phyloP scores from a whole-genome alignment of 2,113 vertebrate species.

The Colistium nudipinnis region DNA sequence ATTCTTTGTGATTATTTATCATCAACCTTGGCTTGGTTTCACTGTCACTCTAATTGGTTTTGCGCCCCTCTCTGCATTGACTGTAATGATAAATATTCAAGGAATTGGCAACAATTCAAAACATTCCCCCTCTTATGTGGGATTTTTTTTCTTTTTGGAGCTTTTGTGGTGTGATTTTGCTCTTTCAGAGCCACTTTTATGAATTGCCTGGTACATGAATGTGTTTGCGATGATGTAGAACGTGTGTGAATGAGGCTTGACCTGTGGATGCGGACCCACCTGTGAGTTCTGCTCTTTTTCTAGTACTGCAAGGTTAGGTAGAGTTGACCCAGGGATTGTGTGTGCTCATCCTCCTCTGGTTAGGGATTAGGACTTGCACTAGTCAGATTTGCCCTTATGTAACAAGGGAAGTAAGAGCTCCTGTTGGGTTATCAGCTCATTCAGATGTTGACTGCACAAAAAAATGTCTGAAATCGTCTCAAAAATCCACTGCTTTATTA shows the following conservation, averaged over 20 bases:
- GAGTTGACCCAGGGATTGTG: slow-evolving; percentile 54
- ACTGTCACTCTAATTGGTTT: not conserved
- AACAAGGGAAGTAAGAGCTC: slow-evolving; percentile 53
- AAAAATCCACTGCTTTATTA: slow-evolving; percentile 41
- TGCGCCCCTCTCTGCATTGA: not conserved
- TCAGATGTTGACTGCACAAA: slow-evolving; percentile 7
- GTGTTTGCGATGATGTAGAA: not conserved
- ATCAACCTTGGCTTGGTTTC: not conserved
- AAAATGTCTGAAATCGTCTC: no score
- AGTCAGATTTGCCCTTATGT: slow-evolving; percentile 62
- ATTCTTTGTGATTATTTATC: no score
- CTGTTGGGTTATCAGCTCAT: slow-evolving; percentile 25
- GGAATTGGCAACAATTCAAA: not conserved
- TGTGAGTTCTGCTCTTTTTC: not conserved
- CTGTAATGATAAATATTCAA: not conserved
- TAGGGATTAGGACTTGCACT: slow-evolving; percentile 61
- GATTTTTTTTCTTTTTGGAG: no score
- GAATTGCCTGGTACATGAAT: not conserved
- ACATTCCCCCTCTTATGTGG: not conserved
- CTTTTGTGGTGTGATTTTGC: no score
- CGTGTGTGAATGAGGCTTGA: not conserved
- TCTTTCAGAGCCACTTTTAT: no score
- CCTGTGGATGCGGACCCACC: no score
- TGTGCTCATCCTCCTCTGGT: slow-evolving; percentile 56
- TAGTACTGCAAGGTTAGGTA: slow-evolving; percentile 14